Evolutionary conservation across 2,888 invertebrate genomes (phyloP), one percentile per base, ranked within the genome.

Genomic region (Tipula lateralis): DNA sequence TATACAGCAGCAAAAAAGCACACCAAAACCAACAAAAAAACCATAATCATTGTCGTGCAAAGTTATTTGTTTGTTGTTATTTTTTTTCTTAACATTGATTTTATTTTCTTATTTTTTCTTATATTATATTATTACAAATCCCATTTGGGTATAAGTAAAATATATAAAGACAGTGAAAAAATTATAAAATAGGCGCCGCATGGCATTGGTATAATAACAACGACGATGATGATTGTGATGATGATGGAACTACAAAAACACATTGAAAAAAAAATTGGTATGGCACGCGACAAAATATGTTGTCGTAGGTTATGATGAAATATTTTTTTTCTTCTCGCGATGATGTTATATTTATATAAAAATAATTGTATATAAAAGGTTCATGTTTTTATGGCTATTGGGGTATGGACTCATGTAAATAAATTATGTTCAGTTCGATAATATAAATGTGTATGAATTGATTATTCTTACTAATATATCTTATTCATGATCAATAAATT

Each of bases 21-120:
- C 66, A 66, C 66, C 24, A 66, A 66, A 66, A 24, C 19, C 66
- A 19, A 66, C 19, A 19, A 66, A 66, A 24, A 66, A 24, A 66
- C 66, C 66, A 66, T 66, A 66, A 66, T 66, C 66, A 66, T 66
- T 66, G 66, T 66, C 66, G 66, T 66, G 66, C 66, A 66, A 66
- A 66, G 66, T 66, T 66, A 66, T 66, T 66, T 66, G 66, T 66
- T 66, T 66, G 24, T 66, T 66, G 66, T 66, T 66, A 66, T 66
- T 66, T 66, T 66, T 66, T 66, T 66, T 66, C 66, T 66, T 66
- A 66, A 66, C 66, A 66, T 66, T 66, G 66, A 66, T 66, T 66
- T 66, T 66, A 66, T 66, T 66, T 66, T 66, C 66, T 66, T 66
- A 66, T 66, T 66, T 44, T 50, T 66, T 66, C 66, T 66, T 66